A percentile compares a stretch with the other conserved stretches of the same genome.
Conservation (phyloP, 2,888 invertebrate species). For the Morinoia aosen region DNA sequence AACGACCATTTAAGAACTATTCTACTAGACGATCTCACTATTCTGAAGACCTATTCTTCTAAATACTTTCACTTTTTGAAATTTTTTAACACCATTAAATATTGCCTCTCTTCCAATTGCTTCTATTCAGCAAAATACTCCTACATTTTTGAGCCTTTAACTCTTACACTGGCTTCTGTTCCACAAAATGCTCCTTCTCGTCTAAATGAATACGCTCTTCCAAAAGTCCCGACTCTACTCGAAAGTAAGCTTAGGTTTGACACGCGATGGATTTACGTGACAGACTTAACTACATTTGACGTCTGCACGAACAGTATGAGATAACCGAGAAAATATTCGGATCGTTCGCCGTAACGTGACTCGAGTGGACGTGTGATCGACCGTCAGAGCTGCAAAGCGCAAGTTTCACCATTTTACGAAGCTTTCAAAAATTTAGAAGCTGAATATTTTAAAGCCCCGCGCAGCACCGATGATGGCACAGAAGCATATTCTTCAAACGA, state of each 20-base stretch:
- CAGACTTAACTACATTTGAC: background rate
- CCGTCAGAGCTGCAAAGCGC: background rate
- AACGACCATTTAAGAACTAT: too few species aligned
- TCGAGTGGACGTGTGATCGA: background rate
- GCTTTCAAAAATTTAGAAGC: conserved; percentile 12
- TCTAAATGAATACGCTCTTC: background rate
- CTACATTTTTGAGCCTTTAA: too few species aligned
- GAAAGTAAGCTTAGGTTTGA: background rate
- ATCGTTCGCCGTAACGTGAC: background rate
- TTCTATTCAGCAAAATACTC: too few species aligned
- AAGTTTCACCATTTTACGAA: background rate
- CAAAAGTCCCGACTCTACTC: background rate
- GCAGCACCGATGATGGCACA: background rate
- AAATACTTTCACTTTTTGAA: too few species aligned
- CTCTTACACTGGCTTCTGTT: background rate
- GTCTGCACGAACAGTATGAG: background rate
- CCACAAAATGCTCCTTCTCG: background rate
- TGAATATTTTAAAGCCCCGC: conserved; percentile 25
- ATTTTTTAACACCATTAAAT: too few species aligned
- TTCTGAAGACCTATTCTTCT: too few species aligned
- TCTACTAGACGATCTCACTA: too few species aligned
- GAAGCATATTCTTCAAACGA: conserved; percentile 1
- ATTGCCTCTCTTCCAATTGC: too few species aligned
- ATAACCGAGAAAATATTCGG: background rate
- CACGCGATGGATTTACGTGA: background rate